phyloP scores from a whole-genome alignment of 2,888 invertebrate species.

The Micoletzkya japonica region DNA sequence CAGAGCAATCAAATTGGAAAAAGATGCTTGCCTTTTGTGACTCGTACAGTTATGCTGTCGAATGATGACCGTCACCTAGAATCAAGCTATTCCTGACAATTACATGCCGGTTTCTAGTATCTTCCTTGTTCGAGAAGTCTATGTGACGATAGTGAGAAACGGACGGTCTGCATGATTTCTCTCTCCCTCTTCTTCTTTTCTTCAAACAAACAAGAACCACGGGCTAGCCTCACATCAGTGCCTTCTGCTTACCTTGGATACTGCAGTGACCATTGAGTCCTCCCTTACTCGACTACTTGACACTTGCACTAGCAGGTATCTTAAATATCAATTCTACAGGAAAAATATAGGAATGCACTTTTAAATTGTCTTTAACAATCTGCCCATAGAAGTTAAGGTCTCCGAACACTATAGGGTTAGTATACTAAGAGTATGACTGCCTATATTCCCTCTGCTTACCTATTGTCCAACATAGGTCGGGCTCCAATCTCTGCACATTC shows the following conservation, averaged over 20 bases:
- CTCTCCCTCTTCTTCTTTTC: too few species aligned
- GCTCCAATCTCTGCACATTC: slow-evolving; percentile 20
- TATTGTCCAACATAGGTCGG: slow-evolving; percentile 24
- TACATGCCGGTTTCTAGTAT: not conserved
- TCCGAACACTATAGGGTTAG: not conserved
- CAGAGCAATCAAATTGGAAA: not conserved
- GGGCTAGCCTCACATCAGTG: not conserved
- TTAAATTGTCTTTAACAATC: not conserved
- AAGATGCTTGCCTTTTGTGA: not conserved
- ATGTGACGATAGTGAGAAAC: too few species aligned
- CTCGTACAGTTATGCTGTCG: slow-evolving; percentile 21
- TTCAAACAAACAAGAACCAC: too few species aligned
- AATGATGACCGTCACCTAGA: slow-evolving; percentile 19
- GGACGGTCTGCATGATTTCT: too few species aligned
- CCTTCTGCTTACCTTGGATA: slow-evolving; percentile 4
- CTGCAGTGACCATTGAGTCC: slow-evolving; percentile 22
- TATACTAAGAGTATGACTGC: not conserved
- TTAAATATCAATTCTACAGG: not conserved
- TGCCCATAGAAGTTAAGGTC: not conserved
- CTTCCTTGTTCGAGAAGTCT: not conserved
- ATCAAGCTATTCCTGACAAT: not conserved
- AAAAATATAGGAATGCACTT: not conserved
- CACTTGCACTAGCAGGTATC: slow-evolving; percentile 24
- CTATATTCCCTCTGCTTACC: not conserved
- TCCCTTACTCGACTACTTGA: slow-evolving; percentile 10